Percentiles rank a stretch among this genome's conserved stretches.
phyloP scores from a whole-genome alignment of 2,113 vertebrate genomes.

The Xenopus laevis region DNA sequence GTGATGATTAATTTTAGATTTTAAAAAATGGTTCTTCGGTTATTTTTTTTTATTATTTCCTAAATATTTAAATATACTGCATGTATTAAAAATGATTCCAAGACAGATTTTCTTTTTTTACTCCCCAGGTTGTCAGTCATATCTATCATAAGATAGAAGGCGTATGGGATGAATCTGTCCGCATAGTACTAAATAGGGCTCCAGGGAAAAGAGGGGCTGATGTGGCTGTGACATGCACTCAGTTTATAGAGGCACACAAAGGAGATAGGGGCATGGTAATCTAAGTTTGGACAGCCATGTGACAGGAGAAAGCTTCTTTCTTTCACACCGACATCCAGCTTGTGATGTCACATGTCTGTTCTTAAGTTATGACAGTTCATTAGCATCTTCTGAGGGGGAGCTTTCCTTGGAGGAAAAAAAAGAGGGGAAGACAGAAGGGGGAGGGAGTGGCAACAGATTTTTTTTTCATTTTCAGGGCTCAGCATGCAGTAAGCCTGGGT shows the following conservation, averaged over 20 bases:
- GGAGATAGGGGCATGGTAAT: conserved; percentile 47
- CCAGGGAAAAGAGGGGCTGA: conserved; percentile 54
- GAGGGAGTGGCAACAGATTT: conserved; percentile 37
- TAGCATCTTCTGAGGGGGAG: conserved; percentile 57
- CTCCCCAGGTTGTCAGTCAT: not conserved
- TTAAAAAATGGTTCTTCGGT: too few relatives aligned
- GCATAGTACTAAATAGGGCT: conserved; percentile 50
- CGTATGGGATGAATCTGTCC: conserved; percentile 68
- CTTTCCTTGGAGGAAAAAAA: conserved; percentile 26
- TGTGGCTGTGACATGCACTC: conserved; percentile 54
- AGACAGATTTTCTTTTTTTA: too few relatives aligned
- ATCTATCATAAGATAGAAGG: conserved; percentile 44
- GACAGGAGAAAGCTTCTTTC: conserved; percentile 54
- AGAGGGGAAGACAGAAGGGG: conserved; percentile 32
- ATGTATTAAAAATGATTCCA: too few relatives aligned
- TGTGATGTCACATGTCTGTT: conserved; percentile 62
- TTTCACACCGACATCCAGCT: conserved; percentile 55
- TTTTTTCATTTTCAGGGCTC: conserved; percentile 3
- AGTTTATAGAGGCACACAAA: conserved; percentile 47
- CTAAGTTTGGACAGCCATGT: conserved; percentile 47
- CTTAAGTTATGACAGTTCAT: conserved; percentile 58
- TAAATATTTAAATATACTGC: too few relatives aligned
- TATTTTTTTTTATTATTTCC: too few relatives aligned
- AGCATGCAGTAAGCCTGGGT: conserved; percentile 46
- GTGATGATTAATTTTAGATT: too few relatives aligned